Evolutionary conservation across 2,888 invertebrate genomes (phyloP), one percentile per base, ranked within the genome.

Genomic region (Zootermopsis nevadensis): DNA sequence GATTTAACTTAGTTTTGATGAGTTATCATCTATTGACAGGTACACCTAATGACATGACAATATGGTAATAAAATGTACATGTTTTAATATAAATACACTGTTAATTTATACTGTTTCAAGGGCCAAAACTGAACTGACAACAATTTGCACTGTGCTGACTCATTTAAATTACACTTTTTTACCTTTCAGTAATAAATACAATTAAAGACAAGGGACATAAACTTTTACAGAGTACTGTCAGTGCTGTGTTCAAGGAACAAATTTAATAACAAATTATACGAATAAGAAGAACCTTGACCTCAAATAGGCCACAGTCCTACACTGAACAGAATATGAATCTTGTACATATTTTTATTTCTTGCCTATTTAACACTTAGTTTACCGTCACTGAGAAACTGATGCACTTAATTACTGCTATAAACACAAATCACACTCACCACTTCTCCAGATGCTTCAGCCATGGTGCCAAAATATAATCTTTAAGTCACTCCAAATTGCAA

Each of bases 271-370:
- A 31, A 30, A 33, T 6, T 69, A 33, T 31, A 12, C 1, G 22
- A 69, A 69, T 69, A 31, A 33, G 12, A 67, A n/a, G 30, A 33
- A 33, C 1, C 30, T 33, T 69, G 30, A 33, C 69, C 30, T 69
- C 33, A 69, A 69, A 69, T 33, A 69, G 69, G 69, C 69, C 33
- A 33, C n/a, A 69, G 69, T 69, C 69, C 69, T 69, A 69, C 69
- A 69, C 33, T 33, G 2, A 69, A 10, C 69, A 24, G 69, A 69
- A 7, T 69, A 33, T 33, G 22, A 69, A 33, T 69, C 30, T 69
- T 15, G 22, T 8, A 66, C 27, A 33, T 33, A 69, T n/a, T 60
- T 69, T 31, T 33, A 69, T 19, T 31, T 69, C 69, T 33, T 31
- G 69, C 22, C 69, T 33, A 4, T 33, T 69, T 22, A 12, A 33